Evolutionary conservation across 2,797 vertebrate genomes (phyloP).

Genomic region (Acanthurus leucopareius): DNA sequence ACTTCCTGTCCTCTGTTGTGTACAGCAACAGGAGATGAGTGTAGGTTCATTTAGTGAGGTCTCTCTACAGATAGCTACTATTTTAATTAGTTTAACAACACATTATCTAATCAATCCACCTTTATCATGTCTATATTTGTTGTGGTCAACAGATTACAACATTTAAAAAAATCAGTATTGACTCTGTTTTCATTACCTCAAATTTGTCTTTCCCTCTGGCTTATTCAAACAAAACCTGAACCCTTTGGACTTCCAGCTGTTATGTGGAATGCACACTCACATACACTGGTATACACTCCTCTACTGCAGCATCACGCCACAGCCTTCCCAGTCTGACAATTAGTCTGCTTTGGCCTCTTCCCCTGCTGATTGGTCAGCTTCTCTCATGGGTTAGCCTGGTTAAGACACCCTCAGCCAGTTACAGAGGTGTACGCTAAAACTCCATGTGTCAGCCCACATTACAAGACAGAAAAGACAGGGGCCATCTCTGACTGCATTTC

Average conservation of each 20-base stretch:
- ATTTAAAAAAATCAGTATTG: neutral
- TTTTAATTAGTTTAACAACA: neutral
- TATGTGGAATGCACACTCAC: neutral
- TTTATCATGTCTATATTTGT: neutral
- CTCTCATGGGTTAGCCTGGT: slow-evolving; percentile 31
- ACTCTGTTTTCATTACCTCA: slow-evolving; percentile 1
- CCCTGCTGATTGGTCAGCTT: slow-evolving; percentile 48
- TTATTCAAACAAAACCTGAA: slow-evolving; percentile 57
- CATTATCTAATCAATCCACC: neutral
- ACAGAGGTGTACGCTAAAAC: neutral
- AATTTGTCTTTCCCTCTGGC: neutral
- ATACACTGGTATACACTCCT: neutral
- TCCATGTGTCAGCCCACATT: slow-evolving; percentile 42
- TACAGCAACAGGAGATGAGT: neutral
- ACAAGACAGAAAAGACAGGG: neutral
- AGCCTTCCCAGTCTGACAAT: slow-evolving; percentile 6
- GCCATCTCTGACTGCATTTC: neutral
- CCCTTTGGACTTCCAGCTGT: slow-evolving; percentile 55
- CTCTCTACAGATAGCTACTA: neutral
- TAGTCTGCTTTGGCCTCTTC: neutral
- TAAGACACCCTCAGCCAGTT: slow-evolving; percentile 50
- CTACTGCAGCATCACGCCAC: slow-evolving; percentile 49
- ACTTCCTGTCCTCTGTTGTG: slow-evolving; percentile 15
- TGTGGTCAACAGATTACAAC: neutral
- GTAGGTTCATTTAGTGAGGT: neutral